phyloP scores from a whole-genome alignment of 1,140 invertebrate species.

The Rhyzopertha dominica region DNA sequence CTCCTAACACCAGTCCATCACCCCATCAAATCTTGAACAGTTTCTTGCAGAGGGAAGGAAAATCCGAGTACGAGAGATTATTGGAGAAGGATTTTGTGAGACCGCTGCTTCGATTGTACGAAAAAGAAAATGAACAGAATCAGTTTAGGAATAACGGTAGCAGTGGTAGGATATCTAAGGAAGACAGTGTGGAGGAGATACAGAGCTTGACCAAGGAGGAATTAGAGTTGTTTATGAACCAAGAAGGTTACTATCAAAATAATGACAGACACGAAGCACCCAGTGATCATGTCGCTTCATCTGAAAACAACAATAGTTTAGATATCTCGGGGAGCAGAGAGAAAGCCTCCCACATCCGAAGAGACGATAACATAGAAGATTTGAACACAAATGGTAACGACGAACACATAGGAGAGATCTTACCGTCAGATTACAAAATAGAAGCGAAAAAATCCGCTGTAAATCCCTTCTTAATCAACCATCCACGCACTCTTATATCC shows the following conservation, averaged over 20 bases:
- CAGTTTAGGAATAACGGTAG: conserved; percentile 15
- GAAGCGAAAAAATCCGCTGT: too few relatives aligned
- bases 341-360: conserved; percentile 22
- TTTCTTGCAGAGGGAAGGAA: conserved; percentile 30
- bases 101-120: conserved; percentile 37
- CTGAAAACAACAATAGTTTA: background rate
- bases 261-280: conserved; percentile 13
- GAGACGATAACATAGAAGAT: conserved; percentile 28
- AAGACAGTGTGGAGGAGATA: conserved; percentile 32
- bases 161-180: conserved; percentile 35
- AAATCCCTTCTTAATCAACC: too few relatives aligned
- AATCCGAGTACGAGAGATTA: conserved; percentile 33
- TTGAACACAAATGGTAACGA: conserved; percentile 26
- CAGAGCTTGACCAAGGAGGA: conserved; percentile 32
- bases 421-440: conserved; percentile 33
- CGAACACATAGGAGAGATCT: conserved; percentile 43
- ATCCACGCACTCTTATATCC: too few relatives aligned
- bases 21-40: conserved; percentile 19
- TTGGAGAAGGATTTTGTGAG: conserved; percentile 40
- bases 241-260: conserved; percentile 21
- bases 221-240: conserved; percentile 24
- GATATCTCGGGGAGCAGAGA: background rate
- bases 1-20: conserved; percentile 5
- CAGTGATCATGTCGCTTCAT: background rate
- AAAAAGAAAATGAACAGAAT: conserved; percentile 26